Conservation (phyloP, 1,140 invertebrate species). For the Ceratina japonica region DNA sequence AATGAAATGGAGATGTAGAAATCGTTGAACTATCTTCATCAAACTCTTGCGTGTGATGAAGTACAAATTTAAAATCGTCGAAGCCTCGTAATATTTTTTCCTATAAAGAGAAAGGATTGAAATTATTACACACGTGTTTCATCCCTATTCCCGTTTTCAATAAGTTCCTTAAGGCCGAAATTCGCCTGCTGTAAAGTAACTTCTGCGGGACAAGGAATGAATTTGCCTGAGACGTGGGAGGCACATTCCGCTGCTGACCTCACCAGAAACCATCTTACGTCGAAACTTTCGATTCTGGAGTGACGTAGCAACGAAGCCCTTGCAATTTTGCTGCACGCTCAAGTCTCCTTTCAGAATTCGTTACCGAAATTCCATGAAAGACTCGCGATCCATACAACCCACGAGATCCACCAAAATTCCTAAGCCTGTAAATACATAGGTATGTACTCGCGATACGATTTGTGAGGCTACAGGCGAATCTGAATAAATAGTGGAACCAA, state of each 20-base stretch:
- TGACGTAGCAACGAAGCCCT: neutral
- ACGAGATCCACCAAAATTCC: neutral
- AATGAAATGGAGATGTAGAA: too few species aligned
- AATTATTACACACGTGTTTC: conserved; percentile 7
- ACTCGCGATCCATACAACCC: neutral
- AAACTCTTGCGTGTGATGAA: too few species aligned
- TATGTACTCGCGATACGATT: conserved; percentile 4
- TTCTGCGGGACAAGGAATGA: neutral
- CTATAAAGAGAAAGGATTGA: neutral
- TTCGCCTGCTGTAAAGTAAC: conserved; percentile 17
- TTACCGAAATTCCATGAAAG: conserved; percentile 15
- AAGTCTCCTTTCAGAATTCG: conserved; percentile 30
- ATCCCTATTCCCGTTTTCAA: neutral
- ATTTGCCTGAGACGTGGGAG: conserved; percentile 16
- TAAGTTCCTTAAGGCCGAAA: neutral
- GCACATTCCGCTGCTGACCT: conserved; percentile 27
- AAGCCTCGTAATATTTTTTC: too few species aligned
- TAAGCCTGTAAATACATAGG: conserved; percentile 24
- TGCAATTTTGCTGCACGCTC: conserved; percentile 24
- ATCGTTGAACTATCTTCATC: too few species aligned
- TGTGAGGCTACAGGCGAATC: neutral
- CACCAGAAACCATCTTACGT: conserved; percentile 1
- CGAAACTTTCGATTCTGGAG: conserved; percentile 14
- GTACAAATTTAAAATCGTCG: too few species aligned
- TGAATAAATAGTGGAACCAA: conserved; percentile 7